phyloP scores from a whole-genome alignment of 2,797 vertebrate species.

The Trichosurus vulpecula region DNA sequence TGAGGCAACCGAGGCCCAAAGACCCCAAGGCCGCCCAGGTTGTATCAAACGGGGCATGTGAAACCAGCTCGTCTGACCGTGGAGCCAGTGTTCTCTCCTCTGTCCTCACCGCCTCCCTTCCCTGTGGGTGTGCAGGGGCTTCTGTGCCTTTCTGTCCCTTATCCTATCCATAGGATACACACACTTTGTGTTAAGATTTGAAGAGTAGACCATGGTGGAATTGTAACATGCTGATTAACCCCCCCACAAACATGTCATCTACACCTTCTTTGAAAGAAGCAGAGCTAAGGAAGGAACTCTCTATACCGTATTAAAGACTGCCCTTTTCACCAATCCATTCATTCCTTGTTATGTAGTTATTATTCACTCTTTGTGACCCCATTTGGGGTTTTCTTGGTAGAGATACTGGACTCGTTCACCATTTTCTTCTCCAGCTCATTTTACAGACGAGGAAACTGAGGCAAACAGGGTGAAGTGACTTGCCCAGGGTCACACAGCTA shows the following conservation, averaged over 20 bases:
- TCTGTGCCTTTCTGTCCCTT: background rate
- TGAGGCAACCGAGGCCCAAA: background rate
- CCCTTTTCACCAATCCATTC: background rate
- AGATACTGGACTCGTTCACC: background rate
- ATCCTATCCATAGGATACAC: background rate
- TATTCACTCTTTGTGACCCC: background rate
- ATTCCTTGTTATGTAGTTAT: background rate
- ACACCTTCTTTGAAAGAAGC: background rate
- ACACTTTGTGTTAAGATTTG: background rate
- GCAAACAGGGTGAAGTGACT: background rate
- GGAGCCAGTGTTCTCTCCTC: background rate
- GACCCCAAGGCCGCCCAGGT: background rate
- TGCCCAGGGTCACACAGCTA: too few species aligned
- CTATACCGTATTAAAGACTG: too few species aligned
- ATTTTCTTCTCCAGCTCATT: background rate
- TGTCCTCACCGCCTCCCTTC: background rate
- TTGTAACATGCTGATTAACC: background rate
- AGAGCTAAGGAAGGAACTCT: background rate
- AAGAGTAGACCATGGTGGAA: background rate
- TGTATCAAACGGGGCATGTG: background rate
- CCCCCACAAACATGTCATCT: background rate
- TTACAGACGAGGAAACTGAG: background rate
- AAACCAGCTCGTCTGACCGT: background rate
- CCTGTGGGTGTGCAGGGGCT: background rate
- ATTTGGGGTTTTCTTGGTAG: background rate